Conservation (phyloP, 2,113 vertebrate genomes). For the Lasiurus cinereus region DNA sequence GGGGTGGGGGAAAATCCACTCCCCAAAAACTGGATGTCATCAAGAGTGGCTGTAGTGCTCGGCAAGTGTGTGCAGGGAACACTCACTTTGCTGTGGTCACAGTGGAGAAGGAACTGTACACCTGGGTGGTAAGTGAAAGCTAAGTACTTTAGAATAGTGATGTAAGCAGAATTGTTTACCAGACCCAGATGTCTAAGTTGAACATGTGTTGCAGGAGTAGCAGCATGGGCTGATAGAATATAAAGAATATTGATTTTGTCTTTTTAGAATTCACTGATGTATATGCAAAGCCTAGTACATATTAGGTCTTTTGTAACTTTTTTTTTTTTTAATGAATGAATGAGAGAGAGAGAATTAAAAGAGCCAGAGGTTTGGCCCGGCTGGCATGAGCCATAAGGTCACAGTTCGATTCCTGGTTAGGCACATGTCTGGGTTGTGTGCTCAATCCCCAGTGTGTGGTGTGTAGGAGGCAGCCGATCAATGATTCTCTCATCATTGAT, state of each 20-base stretch:
- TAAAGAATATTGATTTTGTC: neutral
- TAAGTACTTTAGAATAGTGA: neutral
- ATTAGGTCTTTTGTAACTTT: neutral
- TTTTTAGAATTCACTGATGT: neutral
- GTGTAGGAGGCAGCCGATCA: too few species aligned
- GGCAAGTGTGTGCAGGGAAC: conserved; percentile 97
- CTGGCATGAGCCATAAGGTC: too few species aligned
- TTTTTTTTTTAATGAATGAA: neutral
- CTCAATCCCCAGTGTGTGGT: too few species aligned
- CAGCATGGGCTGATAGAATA: neutral
- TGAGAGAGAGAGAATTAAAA: neutral
- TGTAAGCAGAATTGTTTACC: neutral
- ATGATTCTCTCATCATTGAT: too few species aligned
- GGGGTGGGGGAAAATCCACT: conserved; percentile 98
- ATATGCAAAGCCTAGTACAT: neutral
- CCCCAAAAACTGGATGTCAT: conserved; percentile 98
- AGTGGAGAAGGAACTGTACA: conserved; percentile 99
- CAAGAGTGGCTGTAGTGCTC: conserved; percentile 96
- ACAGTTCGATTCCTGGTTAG: too few species aligned
- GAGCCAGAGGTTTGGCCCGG: neutral
- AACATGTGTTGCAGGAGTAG: neutral
- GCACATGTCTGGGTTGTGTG: too few species aligned
- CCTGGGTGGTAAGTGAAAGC: conserved; percentile 96
- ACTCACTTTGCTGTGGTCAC: conserved; percentile 99
- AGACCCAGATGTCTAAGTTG: neutral